These are phyloP conservation scores for Opisthograptis luteolata DNA, from an alignment of 2,888 invertebrate genomes.

Conservation along the genomic window DNA sequence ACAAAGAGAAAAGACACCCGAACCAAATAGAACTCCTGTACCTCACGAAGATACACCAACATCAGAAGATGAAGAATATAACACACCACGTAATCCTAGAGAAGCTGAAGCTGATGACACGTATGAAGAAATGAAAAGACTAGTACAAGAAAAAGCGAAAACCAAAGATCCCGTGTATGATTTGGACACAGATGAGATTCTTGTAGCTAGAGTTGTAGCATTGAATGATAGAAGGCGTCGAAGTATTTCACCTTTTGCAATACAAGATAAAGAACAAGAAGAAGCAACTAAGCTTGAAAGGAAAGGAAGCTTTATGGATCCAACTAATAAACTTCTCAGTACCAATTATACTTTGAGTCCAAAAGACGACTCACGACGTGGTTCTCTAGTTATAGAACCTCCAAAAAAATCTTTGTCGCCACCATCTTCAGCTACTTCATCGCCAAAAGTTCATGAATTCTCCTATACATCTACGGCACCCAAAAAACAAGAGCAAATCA, in stretches of 20 bases:
- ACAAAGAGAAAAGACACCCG: constrained; percentile 80
- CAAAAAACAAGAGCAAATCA: constrained; percentile 67
- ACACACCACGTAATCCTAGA: constrained; percentile 60
- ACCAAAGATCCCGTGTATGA: constrained; percentile 78
- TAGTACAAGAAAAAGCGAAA: constrained; percentile 69
- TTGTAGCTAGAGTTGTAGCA: constrained; percentile 73
- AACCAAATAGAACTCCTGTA: constrained; percentile 74
- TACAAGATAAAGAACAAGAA: constrained; percentile 75
- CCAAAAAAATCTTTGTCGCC: constrained; percentile 59
- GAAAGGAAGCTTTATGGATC: constrained; percentile 80
- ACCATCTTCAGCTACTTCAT: constrained; percentile 55
- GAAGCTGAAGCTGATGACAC: constrained; percentile 79
- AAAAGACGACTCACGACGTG: constrained; percentile 68
- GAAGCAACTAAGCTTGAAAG: constrained; percentile 63
- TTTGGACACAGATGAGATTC: constrained; percentile 71
- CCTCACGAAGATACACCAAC: constrained; percentile 87
- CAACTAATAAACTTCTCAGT: constrained; percentile 74
- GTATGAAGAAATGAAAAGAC: constrained; percentile 77
- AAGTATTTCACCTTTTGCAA: constrained; percentile 80
- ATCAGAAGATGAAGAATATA: constrained; percentile 76
- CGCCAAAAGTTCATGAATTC: constrained; percentile 65
- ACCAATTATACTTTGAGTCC: constrained; percentile 71
- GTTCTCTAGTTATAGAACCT: constrained; percentile 64
- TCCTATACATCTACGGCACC: constrained; percentile 64
- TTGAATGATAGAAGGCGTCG: constrained; percentile 75